Conservation (phyloP, 2,888 invertebrate species). For the Encarsia formosa region DNA sequence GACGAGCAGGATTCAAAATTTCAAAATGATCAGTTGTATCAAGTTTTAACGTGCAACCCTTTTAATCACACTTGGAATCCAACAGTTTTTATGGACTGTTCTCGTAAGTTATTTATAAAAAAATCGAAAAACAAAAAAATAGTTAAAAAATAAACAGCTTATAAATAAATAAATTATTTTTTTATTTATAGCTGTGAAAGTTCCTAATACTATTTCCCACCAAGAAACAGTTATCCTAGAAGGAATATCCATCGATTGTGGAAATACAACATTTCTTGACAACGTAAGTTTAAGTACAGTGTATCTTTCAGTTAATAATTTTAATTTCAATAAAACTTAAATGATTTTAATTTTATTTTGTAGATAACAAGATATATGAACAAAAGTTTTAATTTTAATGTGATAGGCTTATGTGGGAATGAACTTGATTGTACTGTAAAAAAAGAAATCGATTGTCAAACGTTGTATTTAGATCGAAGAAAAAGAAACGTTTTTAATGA, state of each 20-base stretch:
- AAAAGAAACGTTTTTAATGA: too few relatives aligned
- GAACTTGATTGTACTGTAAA: constrained; percentile 40
- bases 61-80: constrained; percentile 32
- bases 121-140: neutral
- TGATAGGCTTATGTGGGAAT: constrained; percentile 39
- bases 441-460: constrained; percentile 32
- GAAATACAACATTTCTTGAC: constrained; percentile 48
- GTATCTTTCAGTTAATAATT: neutral
- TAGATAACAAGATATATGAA: constrained; percentile 43
- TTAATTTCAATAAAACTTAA: neutral
- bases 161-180: too few relatives aligned
- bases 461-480: too few relatives aligned
- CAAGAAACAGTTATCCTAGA: constrained; percentile 52
- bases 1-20: constrained; percentile 34
- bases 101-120: constrained; percentile 43
- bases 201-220: constrained; percentile 54
- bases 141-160: too few relatives aligned
- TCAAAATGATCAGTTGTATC: constrained; percentile 10
- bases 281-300: constrained; percentile 16
- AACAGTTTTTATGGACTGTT: constrained; percentile 56
- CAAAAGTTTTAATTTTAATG: constrained; percentile 35
- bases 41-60: constrained; percentile 39
- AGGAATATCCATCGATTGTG: constrained; percentile 48
- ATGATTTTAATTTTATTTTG: neutral
- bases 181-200: constrained; percentile 47